phyloP scores from a whole-genome alignment of 1,140 invertebrate genomes.

The Calliopsis andreniformis region DNA sequence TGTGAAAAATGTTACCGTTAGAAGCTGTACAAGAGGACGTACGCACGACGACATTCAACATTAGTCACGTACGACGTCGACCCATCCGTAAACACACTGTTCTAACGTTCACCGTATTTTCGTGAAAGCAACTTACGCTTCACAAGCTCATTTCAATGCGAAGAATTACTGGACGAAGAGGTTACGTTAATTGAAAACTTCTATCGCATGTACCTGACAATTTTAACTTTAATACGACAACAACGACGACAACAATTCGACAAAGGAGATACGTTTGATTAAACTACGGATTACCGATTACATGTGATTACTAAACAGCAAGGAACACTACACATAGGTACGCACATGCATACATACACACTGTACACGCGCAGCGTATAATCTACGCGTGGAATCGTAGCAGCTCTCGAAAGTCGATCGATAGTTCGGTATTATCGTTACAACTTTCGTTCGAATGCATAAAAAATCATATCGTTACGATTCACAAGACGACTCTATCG shows the following conservation, averaged over 20 bases:
- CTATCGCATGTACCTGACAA: background rate
- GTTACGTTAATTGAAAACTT: background rate
- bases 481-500: too few relatives aligned
- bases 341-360: too few relatives aligned
- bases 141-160: background rate
- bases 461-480: too few relatives aligned
- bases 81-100: background rate
- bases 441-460: background rate
- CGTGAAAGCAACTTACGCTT: background rate
- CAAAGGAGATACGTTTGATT: background rate
- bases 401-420: constrained; percentile 25
- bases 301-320: background rate
- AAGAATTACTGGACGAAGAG: background rate
- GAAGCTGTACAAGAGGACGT: background rate
- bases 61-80: background rate
- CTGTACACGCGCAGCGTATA: background rate
- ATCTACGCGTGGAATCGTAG: constrained; percentile 22
- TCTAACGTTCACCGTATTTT: background rate
- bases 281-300: background rate
- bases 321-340: too few relatives aligned
- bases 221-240: background rate
- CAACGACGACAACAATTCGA: background rate
- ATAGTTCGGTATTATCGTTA: background rate
- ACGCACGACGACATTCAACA: background rate
- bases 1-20: background rate